Conservation (phyloP, 1,140 invertebrate genomes). For the Cyphomyrmex costatus region DNA sequence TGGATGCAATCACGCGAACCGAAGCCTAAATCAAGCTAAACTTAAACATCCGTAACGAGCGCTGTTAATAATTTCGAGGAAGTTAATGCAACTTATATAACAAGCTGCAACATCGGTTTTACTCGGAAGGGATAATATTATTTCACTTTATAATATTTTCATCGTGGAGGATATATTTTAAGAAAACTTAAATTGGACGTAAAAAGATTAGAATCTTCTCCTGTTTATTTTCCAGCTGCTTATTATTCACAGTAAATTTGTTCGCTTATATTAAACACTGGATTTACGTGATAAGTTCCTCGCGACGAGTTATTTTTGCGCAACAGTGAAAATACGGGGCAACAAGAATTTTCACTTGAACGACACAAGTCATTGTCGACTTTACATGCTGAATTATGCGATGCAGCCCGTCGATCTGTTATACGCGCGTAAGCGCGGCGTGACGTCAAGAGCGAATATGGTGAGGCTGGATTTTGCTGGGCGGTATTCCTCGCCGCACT, state of each 20-base stretch:
- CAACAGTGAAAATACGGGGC: slow-evolving; percentile 3
- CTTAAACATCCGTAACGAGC: slow-evolving; percentile 2
- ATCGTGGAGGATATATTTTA: slow-evolving; percentile 28
- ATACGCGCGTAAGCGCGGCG: slow-evolving; percentile 24
- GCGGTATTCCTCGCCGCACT: slow-evolving; percentile 23
- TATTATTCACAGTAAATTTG: slow-evolving; percentile 44
- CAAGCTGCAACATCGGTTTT: not conserved
- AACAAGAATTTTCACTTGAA: slow-evolving; percentile 34
- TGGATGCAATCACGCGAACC: not conserved
- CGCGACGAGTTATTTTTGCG: slow-evolving; percentile 24
- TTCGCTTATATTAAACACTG: slow-evolving; percentile 28
- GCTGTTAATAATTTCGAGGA: not conserved
- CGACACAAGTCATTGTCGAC: slow-evolving; percentile 37
- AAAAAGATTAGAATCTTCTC: slow-evolving; percentile 37
- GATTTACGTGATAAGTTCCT: slow-evolving; percentile 31
- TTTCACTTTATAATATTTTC: not conserved
- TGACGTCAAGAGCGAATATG: slow-evolving; percentile 46
- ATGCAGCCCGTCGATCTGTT: slow-evolving; percentile 29
- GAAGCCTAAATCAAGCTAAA: not conserved
- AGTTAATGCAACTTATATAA: slow-evolving; percentile 7
- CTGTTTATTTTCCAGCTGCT: slow-evolving; percentile 38
- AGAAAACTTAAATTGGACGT: slow-evolving; percentile 34
- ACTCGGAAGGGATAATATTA: not conserved
- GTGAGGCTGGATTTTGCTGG: slow-evolving; percentile 40
- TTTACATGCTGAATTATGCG: slow-evolving; percentile 45